A percentile compares a stretch with the other conserved stretches of the same genome.
These are phyloP conservation scores for Butorides virescens DNA, from an alignment of 2,113 vertebrate genomes.

Conservation along the genomic window DNA sequence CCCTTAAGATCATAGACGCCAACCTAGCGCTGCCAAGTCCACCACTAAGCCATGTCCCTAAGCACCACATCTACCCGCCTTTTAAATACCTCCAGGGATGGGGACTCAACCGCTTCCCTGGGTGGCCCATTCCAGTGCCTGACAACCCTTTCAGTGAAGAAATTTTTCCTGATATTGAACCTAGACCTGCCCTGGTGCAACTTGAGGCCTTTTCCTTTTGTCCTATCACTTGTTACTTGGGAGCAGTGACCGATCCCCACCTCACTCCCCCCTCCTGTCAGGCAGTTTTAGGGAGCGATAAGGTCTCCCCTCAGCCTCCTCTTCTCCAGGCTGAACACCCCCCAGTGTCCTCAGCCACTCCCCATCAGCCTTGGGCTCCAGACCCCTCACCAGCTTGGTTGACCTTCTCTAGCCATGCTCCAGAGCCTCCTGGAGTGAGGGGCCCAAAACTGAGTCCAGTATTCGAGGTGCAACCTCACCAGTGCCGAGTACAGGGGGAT, in stretches of 20 bases:
- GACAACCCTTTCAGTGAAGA: not conserved
- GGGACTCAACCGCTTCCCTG: not conserved
- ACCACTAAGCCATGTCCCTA: not conserved
- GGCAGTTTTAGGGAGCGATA: too few species aligned
- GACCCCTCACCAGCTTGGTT: not conserved
- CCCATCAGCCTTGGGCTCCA: not conserved
- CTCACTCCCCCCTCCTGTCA: too few species aligned
- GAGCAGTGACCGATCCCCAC: not conserved
- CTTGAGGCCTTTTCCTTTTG: not conserved
- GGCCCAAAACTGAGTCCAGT: not conserved
- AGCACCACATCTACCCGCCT: fast-evolving
- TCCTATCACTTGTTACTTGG: not conserved
- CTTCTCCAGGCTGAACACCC: not conserved
- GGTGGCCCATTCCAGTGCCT: not conserved
- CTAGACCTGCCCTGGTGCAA: not conserved
- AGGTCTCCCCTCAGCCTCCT: not conserved
- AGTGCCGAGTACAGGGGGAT: fast-evolving
- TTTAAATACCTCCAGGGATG: not conserved
- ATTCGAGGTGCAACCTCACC: fast-evolving
- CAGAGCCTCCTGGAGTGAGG: not conserved
- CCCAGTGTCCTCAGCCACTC: not conserved
- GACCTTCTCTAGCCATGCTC: not conserved
- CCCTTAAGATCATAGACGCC: not conserved
- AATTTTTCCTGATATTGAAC: not conserved
- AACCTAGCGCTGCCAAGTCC: not conserved